phyloP scores from a whole-genome alignment of 2,113 vertebrate species.

The Dicerorhinus sumatrensis region DNA sequence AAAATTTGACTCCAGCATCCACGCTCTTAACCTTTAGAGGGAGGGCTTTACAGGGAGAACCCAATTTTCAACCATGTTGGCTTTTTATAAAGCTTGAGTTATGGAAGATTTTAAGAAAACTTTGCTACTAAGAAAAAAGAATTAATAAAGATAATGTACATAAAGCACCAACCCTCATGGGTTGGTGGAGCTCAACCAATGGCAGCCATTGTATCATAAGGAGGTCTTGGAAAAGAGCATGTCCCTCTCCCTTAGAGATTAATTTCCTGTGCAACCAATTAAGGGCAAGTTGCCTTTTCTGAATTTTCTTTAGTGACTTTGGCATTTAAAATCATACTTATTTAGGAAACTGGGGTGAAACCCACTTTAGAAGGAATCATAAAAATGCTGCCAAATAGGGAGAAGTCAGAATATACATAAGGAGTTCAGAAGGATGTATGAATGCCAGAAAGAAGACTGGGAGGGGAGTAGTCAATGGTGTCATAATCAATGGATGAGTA shows the following conservation, averaged over 20 bases:
- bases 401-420: background rate
- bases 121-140: slow-evolving; percentile 77
- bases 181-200: background rate
- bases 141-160: background rate
- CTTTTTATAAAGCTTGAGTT: slow-evolving; percentile 80
- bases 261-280: background rate
- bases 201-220: background rate
- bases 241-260: background rate
- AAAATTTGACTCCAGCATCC: background rate
- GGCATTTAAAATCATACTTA: background rate
- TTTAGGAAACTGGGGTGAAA: background rate
- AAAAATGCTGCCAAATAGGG: background rate
- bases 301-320: background rate
- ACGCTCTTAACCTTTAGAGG: background rate
- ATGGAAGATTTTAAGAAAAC: slow-evolving; percentile 80
- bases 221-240: background rate
- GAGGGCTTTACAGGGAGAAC: slow-evolving; percentile 78
- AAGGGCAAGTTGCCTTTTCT: background rate
- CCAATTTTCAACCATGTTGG: slow-evolving; percentile 76
- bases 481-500: background rate
- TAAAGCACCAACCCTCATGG: background rate
- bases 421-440: background rate
- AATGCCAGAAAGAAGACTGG: background rate
- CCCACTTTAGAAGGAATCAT: background rate
- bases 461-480: background rate